phyloP scores from a whole-genome alignment of 2,797 vertebrate species.

The Acanthornis magna region DNA sequence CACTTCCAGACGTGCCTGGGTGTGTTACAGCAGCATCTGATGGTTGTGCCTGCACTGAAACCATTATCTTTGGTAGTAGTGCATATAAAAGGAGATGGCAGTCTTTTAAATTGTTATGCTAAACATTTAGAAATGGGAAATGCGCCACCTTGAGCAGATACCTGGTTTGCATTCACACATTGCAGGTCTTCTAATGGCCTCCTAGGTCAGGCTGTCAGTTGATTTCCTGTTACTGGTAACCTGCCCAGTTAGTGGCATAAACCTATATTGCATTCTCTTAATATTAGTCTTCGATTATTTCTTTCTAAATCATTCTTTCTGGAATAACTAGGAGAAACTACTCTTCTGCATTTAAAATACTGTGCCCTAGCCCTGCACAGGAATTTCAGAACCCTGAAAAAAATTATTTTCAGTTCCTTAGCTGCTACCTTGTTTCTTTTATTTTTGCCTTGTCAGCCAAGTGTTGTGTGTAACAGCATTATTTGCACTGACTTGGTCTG shows the following conservation, averaged over 20 bases:
- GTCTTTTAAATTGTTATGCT: not conserved
- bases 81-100: rapidly evolving
- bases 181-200: not conserved
- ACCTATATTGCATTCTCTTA: not conserved
- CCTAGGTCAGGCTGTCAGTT: not conserved
- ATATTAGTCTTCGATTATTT: not conserved
- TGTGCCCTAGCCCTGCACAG: not conserved
- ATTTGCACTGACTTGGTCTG: not conserved
- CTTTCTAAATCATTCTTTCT: not conserved
- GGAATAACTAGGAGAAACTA: not conserved
- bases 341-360: not conserved
- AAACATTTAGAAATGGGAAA: not conserved
- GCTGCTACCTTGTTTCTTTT: not conserved
- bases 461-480: rapidly evolving
- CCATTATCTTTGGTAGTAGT: not conserved
- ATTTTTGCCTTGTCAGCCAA: not conserved
- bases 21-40: rapidly evolving
- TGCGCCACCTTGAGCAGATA: not conserved
- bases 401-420: not conserved
- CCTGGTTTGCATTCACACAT: not conserved
- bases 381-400: not conserved
- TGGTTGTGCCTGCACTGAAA: not conserved
- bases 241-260: not conserved
- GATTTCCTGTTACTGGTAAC: not conserved
- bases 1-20: rapidly evolving